A percentile compares a stretch with the other conserved stretches of the same genome.
Evolutionary conservation across 2,797 vertebrate species (phyloP).

Genomic region (Protonibea diacanthus): DNA sequence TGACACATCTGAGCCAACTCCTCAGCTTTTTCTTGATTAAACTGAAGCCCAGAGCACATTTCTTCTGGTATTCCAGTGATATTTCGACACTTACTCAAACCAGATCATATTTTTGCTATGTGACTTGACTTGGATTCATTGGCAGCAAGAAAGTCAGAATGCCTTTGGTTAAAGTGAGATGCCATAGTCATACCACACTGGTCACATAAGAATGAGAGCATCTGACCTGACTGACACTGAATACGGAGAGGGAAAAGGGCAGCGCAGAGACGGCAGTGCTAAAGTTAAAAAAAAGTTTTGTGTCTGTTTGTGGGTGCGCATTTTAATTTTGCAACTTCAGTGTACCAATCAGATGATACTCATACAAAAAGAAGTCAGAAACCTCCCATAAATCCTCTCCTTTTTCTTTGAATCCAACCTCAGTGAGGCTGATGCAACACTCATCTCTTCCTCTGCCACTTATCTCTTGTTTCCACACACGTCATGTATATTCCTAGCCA

Average conservation of each 20-base stretch:
- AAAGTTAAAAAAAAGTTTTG: neutral
- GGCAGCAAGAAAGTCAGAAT: slow-evolving; percentile 73
- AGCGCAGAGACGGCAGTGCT: neutral
- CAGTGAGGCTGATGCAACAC: slow-evolving; percentile 52
- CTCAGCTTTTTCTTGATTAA: slow-evolving; percentile 77
- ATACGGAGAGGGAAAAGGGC: slow-evolving; percentile 32
- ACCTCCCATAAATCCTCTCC: slow-evolving; percentile 33
- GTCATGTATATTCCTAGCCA: slow-evolving; percentile 48
- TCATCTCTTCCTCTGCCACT: slow-evolving; percentile 50
- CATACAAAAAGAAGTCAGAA: slow-evolving; percentile 8
- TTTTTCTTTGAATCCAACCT: slow-evolving; percentile 37
- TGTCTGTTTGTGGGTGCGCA: slow-evolving; percentile 2
- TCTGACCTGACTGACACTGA: slow-evolving; percentile 53
- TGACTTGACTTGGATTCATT: slow-evolving; percentile 75
- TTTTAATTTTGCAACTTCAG: slow-evolving; percentile 38
- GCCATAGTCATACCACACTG: slow-evolving; percentile 71
- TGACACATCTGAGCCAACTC: slow-evolving; percentile 77
- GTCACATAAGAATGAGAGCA: slow-evolving; percentile 72
- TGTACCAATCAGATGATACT: slow-evolving; percentile 17
- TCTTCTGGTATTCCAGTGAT: slow-evolving; percentile 79
- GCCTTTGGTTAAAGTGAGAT: slow-evolving; percentile 74
- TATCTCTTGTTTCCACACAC: slow-evolving; percentile 62
- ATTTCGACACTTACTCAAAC: slow-evolving; percentile 85
- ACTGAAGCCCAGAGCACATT: slow-evolving; percentile 75
- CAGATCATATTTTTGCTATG: slow-evolving; percentile 77